Percentiles rank a stretch among this genome's conserved stretches.
Conservation (phyloP, 2,113 vertebrate species). For the Bambusicola thoracicus region DNA sequence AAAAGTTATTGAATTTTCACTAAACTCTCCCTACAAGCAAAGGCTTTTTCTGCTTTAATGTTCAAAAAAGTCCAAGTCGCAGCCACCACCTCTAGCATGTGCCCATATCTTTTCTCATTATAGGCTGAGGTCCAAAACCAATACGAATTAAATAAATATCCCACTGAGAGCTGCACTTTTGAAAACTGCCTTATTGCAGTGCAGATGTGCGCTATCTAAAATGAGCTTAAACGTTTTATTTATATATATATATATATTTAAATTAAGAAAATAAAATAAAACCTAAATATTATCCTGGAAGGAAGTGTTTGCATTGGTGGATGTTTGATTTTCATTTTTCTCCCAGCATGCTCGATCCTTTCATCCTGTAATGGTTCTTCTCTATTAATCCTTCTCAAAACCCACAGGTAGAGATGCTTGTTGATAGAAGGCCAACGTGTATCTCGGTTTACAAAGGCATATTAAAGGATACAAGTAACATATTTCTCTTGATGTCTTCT, state of each 20-base stretch:
- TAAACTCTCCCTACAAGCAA: slow-evolving; percentile 77
- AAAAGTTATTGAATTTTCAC: slow-evolving; percentile 80
- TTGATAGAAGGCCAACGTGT: slow-evolving; percentile 74
- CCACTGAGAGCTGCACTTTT: slow-evolving; percentile 77
- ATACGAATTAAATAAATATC: slow-evolving; percentile 81
- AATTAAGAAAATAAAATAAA: slow-evolving; percentile 72
- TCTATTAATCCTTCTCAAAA: slow-evolving; percentile 77
- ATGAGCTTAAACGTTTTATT: slow-evolving; percentile 66
- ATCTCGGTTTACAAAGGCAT: slow-evolving; percentile 75
- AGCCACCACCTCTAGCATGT: slow-evolving; percentile 59
- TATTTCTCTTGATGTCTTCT: slow-evolving; percentile 79
- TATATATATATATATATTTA: slow-evolving; percentile 53
- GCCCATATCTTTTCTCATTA: slow-evolving; percentile 75
- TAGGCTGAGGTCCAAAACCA: slow-evolving; percentile 81
- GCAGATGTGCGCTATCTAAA: slow-evolving; percentile 78
- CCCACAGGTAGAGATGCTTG: slow-evolving; percentile 79
- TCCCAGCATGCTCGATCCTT: slow-evolving; percentile 78
- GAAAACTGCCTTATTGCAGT: slow-evolving; percentile 75
- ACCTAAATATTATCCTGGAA: slow-evolving; percentile 77
- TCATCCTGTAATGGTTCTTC: slow-evolving; percentile 79
- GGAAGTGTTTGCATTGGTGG: slow-evolving; percentile 75
- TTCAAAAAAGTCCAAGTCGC: slow-evolving; percentile 74
- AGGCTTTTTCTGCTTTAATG: slow-evolving; percentile 75
- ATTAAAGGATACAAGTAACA: slow-evolving; percentile 75
- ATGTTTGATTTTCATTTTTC: slow-evolving; percentile 82